A percentile compares a stretch with the other conserved stretches of the same genome.
Conservation (phyloP, 2,888 invertebrate species). For the Glyphotaelius pellucidus region DNA sequence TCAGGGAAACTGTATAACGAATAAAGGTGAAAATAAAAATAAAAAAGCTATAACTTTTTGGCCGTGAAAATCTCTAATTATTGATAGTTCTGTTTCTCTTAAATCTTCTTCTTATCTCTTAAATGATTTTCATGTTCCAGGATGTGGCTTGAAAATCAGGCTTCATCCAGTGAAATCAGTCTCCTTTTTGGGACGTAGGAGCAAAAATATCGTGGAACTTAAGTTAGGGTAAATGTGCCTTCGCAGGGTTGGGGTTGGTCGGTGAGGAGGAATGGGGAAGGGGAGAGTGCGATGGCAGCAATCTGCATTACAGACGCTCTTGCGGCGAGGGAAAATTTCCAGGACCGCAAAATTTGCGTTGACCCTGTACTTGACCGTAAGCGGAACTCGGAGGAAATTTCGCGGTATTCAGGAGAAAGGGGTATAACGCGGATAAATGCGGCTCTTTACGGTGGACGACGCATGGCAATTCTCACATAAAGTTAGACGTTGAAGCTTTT, state of each 20-base stretch:
- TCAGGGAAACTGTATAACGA: no score
- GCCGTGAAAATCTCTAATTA: no score
- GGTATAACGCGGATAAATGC: not conserved
- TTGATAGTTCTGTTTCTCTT: no score
- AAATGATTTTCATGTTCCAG: no score
- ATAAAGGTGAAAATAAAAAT: no score
- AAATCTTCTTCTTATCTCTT: not conserved
- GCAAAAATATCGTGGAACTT: slow-evolving; percentile 31
- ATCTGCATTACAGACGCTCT: slow-evolving; percentile 42
- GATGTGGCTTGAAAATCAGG: not conserved
- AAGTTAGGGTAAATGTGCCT: slow-evolving; percentile 39
- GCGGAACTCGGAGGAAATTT: slow-evolving; percentile 40
- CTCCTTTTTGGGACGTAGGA: not conserved
- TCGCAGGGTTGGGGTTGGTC: not conserved
- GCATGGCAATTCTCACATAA: not conserved
- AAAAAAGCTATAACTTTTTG: no score
- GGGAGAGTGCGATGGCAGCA: not conserved
- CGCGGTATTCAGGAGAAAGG: slow-evolving; percentile 48
- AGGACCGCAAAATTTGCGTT: slow-evolving; percentile 39
- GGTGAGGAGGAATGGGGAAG: not conserved
- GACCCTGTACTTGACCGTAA: slow-evolving; percentile 33
- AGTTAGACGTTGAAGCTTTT: no score
- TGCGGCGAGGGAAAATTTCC: slow-evolving; percentile 23
- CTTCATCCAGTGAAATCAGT: not conserved
- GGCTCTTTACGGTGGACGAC: not conserved